phyloP scores from a whole-genome alignment of 2,113 vertebrate genomes.

The Mormyrus iriodes region DNA sequence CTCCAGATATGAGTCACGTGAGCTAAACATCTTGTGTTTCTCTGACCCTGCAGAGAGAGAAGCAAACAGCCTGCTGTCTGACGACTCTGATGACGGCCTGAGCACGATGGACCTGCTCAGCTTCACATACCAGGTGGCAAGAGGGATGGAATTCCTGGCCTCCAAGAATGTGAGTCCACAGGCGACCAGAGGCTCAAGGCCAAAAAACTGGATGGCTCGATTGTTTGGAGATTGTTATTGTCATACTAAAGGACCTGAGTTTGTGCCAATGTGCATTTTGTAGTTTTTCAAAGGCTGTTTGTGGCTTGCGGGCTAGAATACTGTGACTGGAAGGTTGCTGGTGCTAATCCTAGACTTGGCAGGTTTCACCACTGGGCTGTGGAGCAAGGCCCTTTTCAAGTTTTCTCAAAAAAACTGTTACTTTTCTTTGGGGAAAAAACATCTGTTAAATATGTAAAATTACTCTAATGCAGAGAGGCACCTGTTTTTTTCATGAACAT shows the following conservation, averaged over 20 bases:
- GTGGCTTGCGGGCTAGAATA: neutral
- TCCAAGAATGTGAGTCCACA: conserved; percentile 86
- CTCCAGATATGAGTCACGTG: neutral
- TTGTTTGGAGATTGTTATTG: neutral
- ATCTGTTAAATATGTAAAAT: neutral
- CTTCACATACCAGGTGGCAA: conserved; percentile 93
- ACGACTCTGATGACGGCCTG: conserved; percentile 76
- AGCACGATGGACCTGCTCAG: conserved; percentile 86
- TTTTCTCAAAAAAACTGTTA: neutral
- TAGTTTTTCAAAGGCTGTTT: neutral
- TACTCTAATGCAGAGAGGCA: neutral
- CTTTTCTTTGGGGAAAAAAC: neutral
- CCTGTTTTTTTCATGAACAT: neutral
- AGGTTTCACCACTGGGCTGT: neutral
- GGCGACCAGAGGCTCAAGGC: neutral
- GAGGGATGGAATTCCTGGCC: conserved; percentile 95
- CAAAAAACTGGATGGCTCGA: neutral
- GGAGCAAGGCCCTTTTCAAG: neutral
- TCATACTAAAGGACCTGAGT: neutral
- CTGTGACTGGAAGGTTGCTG: neutral
- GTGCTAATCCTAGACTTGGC: neutral
- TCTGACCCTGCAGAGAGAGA: conserved; percentile 64
- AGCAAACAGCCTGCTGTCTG: conserved; percentile 78
- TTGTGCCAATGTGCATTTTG: neutral
- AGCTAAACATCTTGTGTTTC: conserved; percentile 13